Evolutionary conservation across 1,140 invertebrate genomes (phyloP).

Genomic region (Magallana ariakensis): DNA sequence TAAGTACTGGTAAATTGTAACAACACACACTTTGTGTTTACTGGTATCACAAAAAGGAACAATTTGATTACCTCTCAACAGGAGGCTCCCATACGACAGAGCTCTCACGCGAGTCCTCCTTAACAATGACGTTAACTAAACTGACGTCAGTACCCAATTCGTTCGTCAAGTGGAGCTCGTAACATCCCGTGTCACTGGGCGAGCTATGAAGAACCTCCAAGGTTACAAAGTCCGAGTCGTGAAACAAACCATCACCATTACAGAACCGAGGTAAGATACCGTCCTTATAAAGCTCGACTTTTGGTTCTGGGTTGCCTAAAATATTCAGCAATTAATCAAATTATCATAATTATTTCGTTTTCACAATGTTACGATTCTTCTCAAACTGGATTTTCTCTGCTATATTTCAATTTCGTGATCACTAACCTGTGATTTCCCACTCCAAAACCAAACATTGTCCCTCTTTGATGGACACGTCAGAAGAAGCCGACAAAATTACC

Average conservation of each 20-base stretch:
- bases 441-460: constrained; percentile 62
- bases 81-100: background rate
- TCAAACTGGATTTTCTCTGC: too few relatives aligned
- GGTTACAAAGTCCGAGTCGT: constrained; percentile 38
- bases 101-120: constrained; percentile 20
- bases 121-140: constrained; percentile 40
- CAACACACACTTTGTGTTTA: too few relatives aligned
- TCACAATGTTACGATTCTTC: too few relatives aligned
- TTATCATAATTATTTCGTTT: background rate
- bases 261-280: constrained; percentile 40
- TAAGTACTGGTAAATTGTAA: too few relatives aligned
- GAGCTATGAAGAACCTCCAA: constrained; percentile 39
- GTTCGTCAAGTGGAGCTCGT: constrained; percentile 51
- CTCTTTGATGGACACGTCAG: constrained; percentile 60
- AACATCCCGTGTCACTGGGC: constrained; percentile 48
- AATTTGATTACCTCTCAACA: background rate
- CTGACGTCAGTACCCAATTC: constrained; percentile 50
- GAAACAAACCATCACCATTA: constrained; percentile 47
- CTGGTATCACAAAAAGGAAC: background rate
- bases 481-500: constrained; percentile 41
- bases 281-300: constrained; percentile 53
- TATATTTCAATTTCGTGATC: too few relatives aligned
- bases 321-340: background rate
- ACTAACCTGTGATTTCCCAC: constrained; percentile 64
- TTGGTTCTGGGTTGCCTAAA: constrained; percentile 49